Conservation (phyloP, 2,797 vertebrate species). For the Petrocephalus schoutedeni region DNA sequence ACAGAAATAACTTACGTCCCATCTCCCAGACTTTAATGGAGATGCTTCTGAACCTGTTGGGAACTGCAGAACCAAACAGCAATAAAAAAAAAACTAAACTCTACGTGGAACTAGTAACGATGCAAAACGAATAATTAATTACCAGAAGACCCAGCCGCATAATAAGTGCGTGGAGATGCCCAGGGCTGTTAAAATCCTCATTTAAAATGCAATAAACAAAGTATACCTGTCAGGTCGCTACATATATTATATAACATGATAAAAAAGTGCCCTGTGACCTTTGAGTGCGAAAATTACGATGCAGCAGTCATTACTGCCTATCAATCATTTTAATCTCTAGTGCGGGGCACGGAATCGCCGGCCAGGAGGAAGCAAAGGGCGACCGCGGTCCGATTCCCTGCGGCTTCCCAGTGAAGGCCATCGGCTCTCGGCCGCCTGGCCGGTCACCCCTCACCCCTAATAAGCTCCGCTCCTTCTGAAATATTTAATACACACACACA, state of each 20-base stretch:
- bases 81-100: not conserved
- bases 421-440: not conserved
- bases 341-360: not conserved
- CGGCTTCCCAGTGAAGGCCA: not conserved
- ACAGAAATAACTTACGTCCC: not conserved
- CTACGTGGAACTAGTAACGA: not conserved
- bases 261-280: not conserved
- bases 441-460: not conserved
- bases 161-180: not conserved
- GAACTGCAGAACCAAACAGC: not conserved
- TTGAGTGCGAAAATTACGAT: not conserved
- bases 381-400: not conserved
- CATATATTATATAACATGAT: not conserved
- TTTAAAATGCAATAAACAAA: not conserved
- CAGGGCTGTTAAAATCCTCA: not conserved
- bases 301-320: not conserved
- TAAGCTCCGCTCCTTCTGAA: slow-evolving; percentile 40
- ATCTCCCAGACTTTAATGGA: slow-evolving; percentile 32
- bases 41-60: not conserved
- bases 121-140: not conserved
- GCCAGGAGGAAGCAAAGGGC: not conserved
- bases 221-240: not conserved
- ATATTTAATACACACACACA: slow-evolving; percentile 55
- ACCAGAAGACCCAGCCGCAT: not conserved
- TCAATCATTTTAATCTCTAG: not conserved